Base-by-base conservation (phyloP, 2,797 vertebrate species). In the Vespertilio murinus region DNA sequence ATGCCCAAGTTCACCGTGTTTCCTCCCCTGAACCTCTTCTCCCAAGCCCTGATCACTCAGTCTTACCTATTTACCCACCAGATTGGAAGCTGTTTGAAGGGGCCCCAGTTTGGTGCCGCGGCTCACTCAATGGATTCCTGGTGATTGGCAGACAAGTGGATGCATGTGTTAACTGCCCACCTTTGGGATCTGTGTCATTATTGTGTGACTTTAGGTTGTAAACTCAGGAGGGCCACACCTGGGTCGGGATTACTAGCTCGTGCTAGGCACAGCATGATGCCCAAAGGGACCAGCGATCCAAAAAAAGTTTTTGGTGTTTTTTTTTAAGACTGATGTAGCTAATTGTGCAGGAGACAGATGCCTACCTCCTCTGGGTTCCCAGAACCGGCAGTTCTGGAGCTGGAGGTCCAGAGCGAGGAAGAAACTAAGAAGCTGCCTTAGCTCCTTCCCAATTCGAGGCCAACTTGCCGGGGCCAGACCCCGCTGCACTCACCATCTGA, bases 61-160 rank as follows among this genome's bases (percentile, higher is more conserved):
- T 56, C 54, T 69, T 71, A 88, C 49, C 74, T 90, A n/a, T 83
- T 95, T 93, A 79, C 83, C 45, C 38, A 91, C 47, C 96, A 78
- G 89, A 97, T 71, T 96, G 89, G 94, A 97, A 96, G 93, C 89
- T 94, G 77, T 97, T 95, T 97, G 95, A 96, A 96, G 95, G 91
- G 93, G 90, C 22, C n/a, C 78, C 84, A 73, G 81, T 93, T 95
- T 73, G 35, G 90, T 18, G 16, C 93, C 56, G 80, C 47, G 71
- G 88, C 91, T 92, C 81, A n/a, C 22, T 96, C 95, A 97, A 59
- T 96, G 80, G 79, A 52, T 88, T 81, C 90, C 95, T 96, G 97
- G 94, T 96, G 89, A 94, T 84, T 91, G 77, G 80, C 16, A 9
- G 82, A 96, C 82, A 95, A 97, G 74, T 93, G 74, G 71, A 84